phyloP scores from a whole-genome alignment of 2,797 vertebrate genomes.

The Pantherophis alleghaniensis region DNA sequence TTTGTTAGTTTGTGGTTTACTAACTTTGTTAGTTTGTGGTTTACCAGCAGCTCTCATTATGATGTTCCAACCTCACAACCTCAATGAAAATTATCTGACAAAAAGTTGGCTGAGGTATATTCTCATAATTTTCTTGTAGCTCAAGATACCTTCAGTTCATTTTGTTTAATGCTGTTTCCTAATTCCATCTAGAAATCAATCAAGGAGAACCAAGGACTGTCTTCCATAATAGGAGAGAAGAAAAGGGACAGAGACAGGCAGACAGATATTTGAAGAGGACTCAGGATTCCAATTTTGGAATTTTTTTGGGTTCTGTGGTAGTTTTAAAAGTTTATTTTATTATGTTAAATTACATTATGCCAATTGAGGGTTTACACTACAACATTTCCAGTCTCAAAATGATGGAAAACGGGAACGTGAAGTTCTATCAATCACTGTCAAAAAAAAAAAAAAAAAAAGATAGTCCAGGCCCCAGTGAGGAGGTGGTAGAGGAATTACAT shows the following conservation, averaged over 20 bases:
- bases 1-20: not conserved
- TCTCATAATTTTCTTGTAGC: no score
- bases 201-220: not conserved
- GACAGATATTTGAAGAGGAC: not conserved
- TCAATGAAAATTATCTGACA: not conserved
- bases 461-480: not conserved
- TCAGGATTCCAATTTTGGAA: not conserved
- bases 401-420: not conserved
- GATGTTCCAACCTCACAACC: not conserved
- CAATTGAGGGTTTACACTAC: not conserved
- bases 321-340: not conserved
- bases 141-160: not conserved
- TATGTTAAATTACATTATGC: not conserved
- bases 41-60: not conserved
- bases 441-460: not conserved
- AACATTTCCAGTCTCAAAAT: not conserved
- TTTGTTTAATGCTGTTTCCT: not conserved
- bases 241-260: not conserved
- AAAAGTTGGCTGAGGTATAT: not conserved
- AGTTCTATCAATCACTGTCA: not conserved
- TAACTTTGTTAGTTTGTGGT: not conserved
- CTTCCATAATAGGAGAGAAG: not conserved
- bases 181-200: not conserved
- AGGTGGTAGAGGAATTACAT: not conserved
- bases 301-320: not conserved